Evolutionary conservation across 2,888 invertebrate genomes (phyloP).

Genomic region (Napeogenes inachia): DNA sequence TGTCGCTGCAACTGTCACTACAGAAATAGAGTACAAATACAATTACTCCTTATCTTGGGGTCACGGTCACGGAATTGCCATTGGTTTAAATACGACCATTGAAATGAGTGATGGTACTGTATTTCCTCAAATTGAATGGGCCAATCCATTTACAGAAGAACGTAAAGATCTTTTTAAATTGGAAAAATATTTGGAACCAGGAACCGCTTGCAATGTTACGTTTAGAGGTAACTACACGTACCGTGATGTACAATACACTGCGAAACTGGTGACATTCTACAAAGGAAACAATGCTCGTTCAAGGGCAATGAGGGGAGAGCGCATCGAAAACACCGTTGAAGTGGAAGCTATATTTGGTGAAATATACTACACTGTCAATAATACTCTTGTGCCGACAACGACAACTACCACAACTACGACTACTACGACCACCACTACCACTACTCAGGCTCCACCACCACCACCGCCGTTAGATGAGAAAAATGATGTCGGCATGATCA

Average conservation of each 20-base stretch:
- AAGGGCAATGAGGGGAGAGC: constrained; percentile 79
- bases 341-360: constrained; percentile 85
- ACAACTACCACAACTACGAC: constrained; percentile 79
- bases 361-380: constrained; percentile 85
- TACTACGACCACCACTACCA: constrained; percentile 79
- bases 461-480: constrained; percentile 73
- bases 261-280: constrained; percentile 83
- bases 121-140: constrained; percentile 83
- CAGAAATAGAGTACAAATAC: constrained; percentile 84
- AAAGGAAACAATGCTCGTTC: constrained; percentile 78
- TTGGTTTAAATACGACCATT: constrained; percentile 82
- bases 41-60: constrained; percentile 88
- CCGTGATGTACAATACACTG: constrained; percentile 85
- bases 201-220: constrained; percentile 89
- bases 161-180: constrained; percentile 78
- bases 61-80: constrained; percentile 84
- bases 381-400: constrained; percentile 87
- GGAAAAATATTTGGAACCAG: constrained; percentile 83
- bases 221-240: constrained; percentile 84
- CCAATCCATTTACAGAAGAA: constrained; percentile 74
- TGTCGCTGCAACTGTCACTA: constrained; percentile 80
- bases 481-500: constrained; percentile 57
- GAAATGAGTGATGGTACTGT: constrained; percentile 76
- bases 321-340: constrained; percentile 82
- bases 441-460: constrained; percentile 70